Evolutionary conservation across 2,888 invertebrate genomes (phyloP), one percentile per base, ranked within the genome.

Genomic region (Agriopis aurantiaria): DNA sequence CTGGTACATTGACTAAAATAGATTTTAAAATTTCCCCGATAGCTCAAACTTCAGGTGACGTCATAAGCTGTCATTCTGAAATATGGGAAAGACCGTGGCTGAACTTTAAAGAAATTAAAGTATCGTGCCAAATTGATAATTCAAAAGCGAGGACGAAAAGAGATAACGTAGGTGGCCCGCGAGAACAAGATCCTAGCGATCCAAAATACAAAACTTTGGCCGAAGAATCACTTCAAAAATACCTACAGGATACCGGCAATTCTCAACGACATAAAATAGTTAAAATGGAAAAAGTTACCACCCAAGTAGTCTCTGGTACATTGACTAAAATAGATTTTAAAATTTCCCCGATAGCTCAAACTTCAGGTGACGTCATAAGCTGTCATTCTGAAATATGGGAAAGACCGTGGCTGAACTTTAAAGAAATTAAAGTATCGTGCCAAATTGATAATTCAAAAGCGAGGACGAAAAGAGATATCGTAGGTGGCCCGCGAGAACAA

Each of bases 241-340:
- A 84, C 62, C 58, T 77, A 5, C 10, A 49, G 10, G 65, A 63
- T 41, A 59, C 65, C 14, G 79, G 73, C 4, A 71, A 53, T 17
- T 58, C 65, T 6, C 71, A 78, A 66, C 65, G 73, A 55, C 78
- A 82, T 59, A 68, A 69, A 65, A 71, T 94, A 1, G 77, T 86
- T 0, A 79, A 87, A 59, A 78, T 95, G n/a, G 74, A 86, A 10
- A 82, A 86, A 9, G 94, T 90, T 0, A 83, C 86, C 0, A 68
- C 66, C 10, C 95, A 95, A 85, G 82, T 94, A 2, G 95, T 95
- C 0, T 76, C 94, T 53, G 96, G 95, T 17, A 67, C 74, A 3
- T 70, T 91, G 55, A 95, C 95, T 17, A 95, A 87, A 79, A 92
- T 96, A 33, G 89, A 92, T 76, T 95, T 95, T 33, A 91, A 92